A percentile compares a stretch with the other conserved stretches of the same genome.
Conservation (phyloP, 2,113 vertebrate species). For the Ptilorrhoa leucosticta region DNA sequence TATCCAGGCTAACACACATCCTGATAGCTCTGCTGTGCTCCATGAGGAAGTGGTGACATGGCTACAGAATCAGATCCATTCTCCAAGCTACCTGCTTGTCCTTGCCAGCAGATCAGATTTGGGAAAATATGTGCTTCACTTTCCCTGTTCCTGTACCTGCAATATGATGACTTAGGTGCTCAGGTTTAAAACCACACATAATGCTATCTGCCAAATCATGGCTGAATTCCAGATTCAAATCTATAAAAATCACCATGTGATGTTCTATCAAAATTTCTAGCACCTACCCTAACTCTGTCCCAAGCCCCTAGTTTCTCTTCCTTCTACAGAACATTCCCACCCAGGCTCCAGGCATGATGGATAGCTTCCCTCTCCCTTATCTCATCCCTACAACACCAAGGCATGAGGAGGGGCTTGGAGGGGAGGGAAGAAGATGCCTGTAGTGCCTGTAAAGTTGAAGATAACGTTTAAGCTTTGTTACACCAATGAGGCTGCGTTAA, state of each 20-base stretch:
- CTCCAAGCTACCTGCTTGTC: not conserved
- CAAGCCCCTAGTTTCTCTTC: not conserved
- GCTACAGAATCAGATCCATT: not conserved
- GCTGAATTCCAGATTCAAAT: not conserved
- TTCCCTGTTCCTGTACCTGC: not conserved
- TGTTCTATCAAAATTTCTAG: not conserved
- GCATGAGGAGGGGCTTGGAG: not conserved
- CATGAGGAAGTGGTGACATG: not conserved
- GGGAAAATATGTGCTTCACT: not conserved
- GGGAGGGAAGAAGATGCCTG: slow-evolving; percentile 36
- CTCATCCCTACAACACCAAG: slow-evolving; percentile 9
- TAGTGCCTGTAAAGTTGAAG: slow-evolving; percentile 63
- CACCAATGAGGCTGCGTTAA: slow-evolving; percentile 41
- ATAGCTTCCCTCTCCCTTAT: slow-evolving; percentile 17
- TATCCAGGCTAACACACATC: not conserved
- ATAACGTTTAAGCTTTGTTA: slow-evolving; percentile 68
- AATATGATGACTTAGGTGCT: not conserved
- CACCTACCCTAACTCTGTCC: not conserved
- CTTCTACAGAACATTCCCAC: not conserved
- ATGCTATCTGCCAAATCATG: not conserved
- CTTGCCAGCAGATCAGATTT: not conserved
- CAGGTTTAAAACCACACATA: not conserved
- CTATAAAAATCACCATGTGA: not conserved
- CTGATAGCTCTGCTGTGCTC: not conserved
- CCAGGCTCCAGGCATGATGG: not conserved